A percentile compares a stretch with the other conserved stretches of the same genome.
phyloP scores from a whole-genome alignment of 2,113 vertebrate genomes.

The Centrocercus urophasianus region DNA sequence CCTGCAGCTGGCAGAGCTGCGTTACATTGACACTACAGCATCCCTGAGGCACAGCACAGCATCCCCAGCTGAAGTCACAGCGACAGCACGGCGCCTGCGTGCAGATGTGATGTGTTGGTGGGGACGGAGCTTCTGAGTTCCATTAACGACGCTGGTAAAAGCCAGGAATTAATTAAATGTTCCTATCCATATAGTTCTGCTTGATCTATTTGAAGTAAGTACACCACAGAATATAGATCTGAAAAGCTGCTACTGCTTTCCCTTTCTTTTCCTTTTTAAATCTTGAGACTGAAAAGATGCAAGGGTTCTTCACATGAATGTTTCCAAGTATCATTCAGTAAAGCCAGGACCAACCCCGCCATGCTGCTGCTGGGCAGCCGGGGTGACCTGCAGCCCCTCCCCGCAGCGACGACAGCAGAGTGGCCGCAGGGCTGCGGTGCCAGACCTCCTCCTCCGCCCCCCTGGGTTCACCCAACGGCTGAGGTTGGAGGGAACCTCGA shows the following conservation, averaged over 20 bases:
- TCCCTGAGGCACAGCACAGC: neutral
- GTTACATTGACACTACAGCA: neutral
- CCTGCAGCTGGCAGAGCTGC: neutral
- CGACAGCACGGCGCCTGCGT: neutral
- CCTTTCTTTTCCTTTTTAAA: neutral
- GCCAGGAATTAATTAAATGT: neutral
- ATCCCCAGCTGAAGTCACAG: neutral
- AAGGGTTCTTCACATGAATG: neutral
- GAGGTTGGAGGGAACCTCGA: too few relatives aligned
- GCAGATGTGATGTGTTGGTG: neutral
- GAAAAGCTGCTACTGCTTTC: neutral
- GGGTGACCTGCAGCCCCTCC: neutral
- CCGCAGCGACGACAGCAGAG: neutral
- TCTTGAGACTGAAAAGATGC: neutral
- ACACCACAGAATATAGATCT: neutral
- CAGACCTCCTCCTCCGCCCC: neutral
- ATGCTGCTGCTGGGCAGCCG: neutral
- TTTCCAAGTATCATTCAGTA: neutral
- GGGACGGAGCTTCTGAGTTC: neutral
- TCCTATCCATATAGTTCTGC: fast-evolving
- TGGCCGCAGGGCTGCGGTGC: neutral
- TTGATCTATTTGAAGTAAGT: neutral
- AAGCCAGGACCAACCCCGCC: neutral
- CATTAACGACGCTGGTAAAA: neutral
- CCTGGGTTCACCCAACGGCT: neutral